Evolutionary conservation across 2,888 invertebrate species (phyloP), one percentile per base, ranked within the genome.

Genomic region (Pristionchus japonicus): DNA sequence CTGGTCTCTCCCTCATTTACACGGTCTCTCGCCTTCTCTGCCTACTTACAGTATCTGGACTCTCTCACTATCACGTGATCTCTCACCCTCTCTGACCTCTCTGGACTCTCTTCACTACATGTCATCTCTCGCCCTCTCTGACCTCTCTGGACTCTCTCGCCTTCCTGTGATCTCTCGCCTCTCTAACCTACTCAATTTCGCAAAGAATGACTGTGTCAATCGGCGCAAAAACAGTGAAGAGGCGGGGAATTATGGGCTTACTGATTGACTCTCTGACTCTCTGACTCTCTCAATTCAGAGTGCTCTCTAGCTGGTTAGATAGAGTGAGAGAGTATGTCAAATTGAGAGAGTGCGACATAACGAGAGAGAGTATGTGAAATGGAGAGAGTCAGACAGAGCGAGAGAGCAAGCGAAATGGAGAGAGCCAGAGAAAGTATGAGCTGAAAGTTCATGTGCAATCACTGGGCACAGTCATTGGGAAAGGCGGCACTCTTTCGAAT

Each of bases 291-390:
- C n/a, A n/a, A n/a, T n/a, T n/a, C n/a, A n/a, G n/a, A n/a, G n/a
- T n/a, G n/a, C 27, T 64, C 64, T 64, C 67, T 67, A 3, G 31
- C 67, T 61, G 9, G 83, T 37, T n/a, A 85, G 64, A 64, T 3
- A 27, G 20, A 85, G 57, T 20, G 7, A 57, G 84, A 52, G 84
- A 84, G 84, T n/a, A n/a, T n/a, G n/a, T n/a, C n/a, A n/a, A n/a
- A n/a, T n/a, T n/a, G n/a, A n/a, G n/a, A n/a, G n/a, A n/a, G n/a
- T n/a, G n/a, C n/a, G n/a, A n/a, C n/a, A n/a, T n/a, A n/a, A n/a
- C n/a, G n/a, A 67, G 84, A 84, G 61, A 85, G 64, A 64, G 85
- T 6, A 27, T 11, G 43, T 15, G 61, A 7, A 49, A 64, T n/a
- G 57, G 37, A 85, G 85, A 64, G 64, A 13, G 15, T 3, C 49